A percentile compares a stretch with the other conserved stretches of the same genome.
Evolutionary conservation across 2,113 vertebrate genomes (phyloP).

Genomic region (Tringa solitaria): DNA sequence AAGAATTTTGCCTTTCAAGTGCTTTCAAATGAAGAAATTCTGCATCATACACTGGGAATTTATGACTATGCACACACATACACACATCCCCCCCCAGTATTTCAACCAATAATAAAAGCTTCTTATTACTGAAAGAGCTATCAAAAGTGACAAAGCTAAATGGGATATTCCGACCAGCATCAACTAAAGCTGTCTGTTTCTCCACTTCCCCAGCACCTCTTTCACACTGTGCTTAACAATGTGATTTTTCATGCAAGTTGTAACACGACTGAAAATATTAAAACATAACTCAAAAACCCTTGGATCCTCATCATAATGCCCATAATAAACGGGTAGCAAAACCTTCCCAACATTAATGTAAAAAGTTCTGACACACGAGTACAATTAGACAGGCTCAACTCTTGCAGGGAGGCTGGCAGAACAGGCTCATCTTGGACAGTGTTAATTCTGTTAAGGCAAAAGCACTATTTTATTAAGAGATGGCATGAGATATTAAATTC

Average conservation of each 20-base stretch:
- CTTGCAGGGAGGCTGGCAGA: not conserved
- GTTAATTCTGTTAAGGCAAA: not conserved
- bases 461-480: conserved; percentile 14
- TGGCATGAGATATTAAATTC: conserved; percentile 28
- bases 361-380: conserved; percentile 8
- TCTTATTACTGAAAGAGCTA: not conserved
- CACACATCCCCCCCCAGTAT: not conserved
- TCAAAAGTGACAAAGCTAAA: not conserved
- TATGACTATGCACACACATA: not conserved
- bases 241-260: not conserved
- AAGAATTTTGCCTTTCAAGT: not conserved
- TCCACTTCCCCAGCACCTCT: not conserved
- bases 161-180: not conserved
- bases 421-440: conserved; percentile 6
- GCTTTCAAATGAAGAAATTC: not conserved
- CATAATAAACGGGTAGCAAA: not conserved
- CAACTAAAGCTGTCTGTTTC: not conserved
- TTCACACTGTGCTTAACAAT: not conserved
- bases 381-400: conserved; percentile 39
- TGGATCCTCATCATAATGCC: not conserved
- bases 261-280: not conserved
- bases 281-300: not conserved
- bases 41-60: not conserved
- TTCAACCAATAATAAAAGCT: not conserved
- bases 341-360: conserved; percentile 9